These are phyloP conservation scores for Microctonus hyperodae DNA, from an alignment of 2,888 invertebrate species.

Conservation along the genomic window DNA sequence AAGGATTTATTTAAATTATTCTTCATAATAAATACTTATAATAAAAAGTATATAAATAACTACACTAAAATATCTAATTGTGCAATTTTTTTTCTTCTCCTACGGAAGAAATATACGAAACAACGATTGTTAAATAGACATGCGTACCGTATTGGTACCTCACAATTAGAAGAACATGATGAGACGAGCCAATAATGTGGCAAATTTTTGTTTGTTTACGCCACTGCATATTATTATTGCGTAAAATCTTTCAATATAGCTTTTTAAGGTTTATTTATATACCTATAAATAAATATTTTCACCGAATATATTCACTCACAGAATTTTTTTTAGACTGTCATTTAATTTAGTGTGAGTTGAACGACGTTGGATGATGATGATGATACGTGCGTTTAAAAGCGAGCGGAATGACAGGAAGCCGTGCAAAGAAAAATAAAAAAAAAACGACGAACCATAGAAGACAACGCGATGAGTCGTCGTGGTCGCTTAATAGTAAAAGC, in stretches of 20 bases:
- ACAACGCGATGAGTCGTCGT: background rate
- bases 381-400: background rate
- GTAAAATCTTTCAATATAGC: background rate
- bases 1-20: too few relatives aligned
- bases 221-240: conserved; percentile 58
- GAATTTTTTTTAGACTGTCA: background rate
- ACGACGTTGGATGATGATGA: conserved; percentile 12
- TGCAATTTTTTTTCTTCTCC: background rate
- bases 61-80: background rate
- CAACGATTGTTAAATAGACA: background rate
- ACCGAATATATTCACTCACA: conserved; percentile 4
- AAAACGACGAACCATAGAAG: background rate
- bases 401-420: conserved; percentile 24
- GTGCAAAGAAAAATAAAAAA: conserved; percentile 13
- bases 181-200: conserved; percentile 60
- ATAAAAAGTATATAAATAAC: too few relatives aligned
- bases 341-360: conserved; percentile 7
- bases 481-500: conserved; percentile 34
- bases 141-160: conserved; percentile 62
- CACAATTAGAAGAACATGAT: conserved; percentile 58
- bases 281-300: conserved; percentile 15
- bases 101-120: background rate
- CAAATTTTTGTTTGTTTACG: conserved; percentile 57
- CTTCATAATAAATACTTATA: too few relatives aligned
- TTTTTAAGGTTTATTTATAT: background rate